phyloP scores from a whole-genome alignment of 2,888 invertebrate species.

The Dusona sp. region DNA sequence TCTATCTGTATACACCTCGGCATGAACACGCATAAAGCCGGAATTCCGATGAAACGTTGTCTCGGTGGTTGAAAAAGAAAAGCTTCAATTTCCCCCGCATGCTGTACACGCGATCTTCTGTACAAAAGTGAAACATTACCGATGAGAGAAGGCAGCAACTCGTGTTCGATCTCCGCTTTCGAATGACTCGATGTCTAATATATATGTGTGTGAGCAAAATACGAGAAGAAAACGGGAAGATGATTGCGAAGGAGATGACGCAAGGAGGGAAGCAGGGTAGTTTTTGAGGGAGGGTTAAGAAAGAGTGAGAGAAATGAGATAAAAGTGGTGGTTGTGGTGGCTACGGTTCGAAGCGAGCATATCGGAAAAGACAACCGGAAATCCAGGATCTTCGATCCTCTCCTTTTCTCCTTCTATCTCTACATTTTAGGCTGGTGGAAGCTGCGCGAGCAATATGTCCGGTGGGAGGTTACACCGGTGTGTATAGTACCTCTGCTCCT shows the following conservation, averaged over 20 bases:
- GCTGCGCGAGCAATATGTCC: slow-evolving; percentile 69
- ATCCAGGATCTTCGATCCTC: slow-evolving; percentile 69
- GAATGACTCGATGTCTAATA: slow-evolving; percentile 26
- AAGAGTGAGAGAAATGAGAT: slow-evolving; percentile 39
- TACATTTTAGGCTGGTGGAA: slow-evolving; percentile 37
- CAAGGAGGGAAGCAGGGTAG: slow-evolving; percentile 1
- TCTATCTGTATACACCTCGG: neutral
- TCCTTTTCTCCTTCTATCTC: slow-evolving; percentile 24
- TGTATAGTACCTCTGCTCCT: slow-evolving; percentile 44
- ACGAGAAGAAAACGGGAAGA: slow-evolving; percentile 37
- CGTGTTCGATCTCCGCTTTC: slow-evolving; percentile 57
- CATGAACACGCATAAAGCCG: neutral
- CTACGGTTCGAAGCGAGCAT: slow-evolving; percentile 43
- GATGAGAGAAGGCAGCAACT: slow-evolving; percentile 39
- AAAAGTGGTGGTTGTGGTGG: slow-evolving; percentile 32
- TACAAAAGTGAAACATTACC: slow-evolving; percentile 10
- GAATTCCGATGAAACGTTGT: slow-evolving; percentile 33
- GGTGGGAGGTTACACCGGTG: slow-evolving; percentile 66
- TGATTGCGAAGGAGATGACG: slow-evolving; percentile 33
- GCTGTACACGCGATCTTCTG: neutral
- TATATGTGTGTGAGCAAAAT: slow-evolving; percentile 31
- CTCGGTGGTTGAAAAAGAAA: slow-evolving; percentile 22
- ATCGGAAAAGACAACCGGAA: slow-evolving; percentile 69
- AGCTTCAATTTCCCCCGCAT: neutral
- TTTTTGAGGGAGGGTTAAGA: slow-evolving; percentile 39